Evolutionary conservation across 35 echinoderm and acorn worm genomes (phyloP).

Genomic region (Antedon bifida): DNA sequence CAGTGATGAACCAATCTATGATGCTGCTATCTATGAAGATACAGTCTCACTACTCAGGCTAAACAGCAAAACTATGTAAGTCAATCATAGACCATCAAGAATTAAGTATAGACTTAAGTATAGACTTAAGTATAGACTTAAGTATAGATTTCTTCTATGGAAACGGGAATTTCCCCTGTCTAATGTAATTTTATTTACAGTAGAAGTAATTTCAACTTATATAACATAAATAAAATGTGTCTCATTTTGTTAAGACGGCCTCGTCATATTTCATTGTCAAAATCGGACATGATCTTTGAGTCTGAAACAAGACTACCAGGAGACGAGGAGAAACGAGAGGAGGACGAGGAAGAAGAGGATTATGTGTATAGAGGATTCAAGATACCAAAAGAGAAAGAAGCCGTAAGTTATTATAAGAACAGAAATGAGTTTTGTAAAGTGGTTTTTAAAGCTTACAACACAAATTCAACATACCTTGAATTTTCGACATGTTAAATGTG

Average conservation of each 20-base stretch:
- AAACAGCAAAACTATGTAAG: conserved; percentile 56
- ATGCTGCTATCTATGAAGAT: conserved; percentile 20
- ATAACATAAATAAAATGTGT: neutral
- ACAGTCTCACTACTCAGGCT: conserved; percentile 20
- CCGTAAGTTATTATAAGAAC: neutral
- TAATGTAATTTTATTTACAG: neutral
- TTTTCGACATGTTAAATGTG: too few species aligned
- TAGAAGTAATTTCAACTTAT: neutral
- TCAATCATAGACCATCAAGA: neutral
- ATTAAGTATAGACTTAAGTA: neutral
- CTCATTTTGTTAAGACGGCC: conserved; percentile 19
- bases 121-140: too few species aligned
- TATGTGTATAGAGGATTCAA: neutral
- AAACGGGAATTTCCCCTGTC: too few species aligned
- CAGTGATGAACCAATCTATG: conserved; percentile 2
- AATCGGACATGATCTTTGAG: conserved; percentile 66
- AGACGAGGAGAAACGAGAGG: conserved; percentile 15
- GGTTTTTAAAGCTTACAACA: too few species aligned
- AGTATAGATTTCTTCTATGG: too few species aligned
- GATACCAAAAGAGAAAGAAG: conserved; percentile 1
- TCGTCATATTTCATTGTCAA: conserved; percentile 30
- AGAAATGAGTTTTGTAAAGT: too few species aligned
- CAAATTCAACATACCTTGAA: too few species aligned
- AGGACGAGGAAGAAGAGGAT: neutral
- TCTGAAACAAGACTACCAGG: conserved; percentile 59